These are phyloP conservation scores for Drosophila nigromelanica DNA, from an alignment of 1,140 invertebrate genomes.

Conservation along the genomic window DNA sequence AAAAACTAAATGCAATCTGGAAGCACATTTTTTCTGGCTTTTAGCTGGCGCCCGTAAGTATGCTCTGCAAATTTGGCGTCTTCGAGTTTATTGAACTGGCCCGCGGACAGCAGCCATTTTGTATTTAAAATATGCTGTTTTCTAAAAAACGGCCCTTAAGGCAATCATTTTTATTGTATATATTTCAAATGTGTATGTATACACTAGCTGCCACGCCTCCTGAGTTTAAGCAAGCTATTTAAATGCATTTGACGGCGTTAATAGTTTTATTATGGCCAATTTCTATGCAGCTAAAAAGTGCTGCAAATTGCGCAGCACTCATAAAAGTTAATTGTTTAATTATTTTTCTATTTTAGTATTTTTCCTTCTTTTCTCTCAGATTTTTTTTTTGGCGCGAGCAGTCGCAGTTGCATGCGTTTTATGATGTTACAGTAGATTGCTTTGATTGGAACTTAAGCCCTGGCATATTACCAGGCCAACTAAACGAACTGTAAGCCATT, in stretches of 20 bases:
- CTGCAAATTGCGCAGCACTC: conserved; percentile 20
- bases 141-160: conserved; percentile 49
- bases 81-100: conserved; percentile 72
- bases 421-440: conserved; percentile 77
- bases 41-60: conserved; percentile 53
- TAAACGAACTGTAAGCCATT: conserved; percentile 77
- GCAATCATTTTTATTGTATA: conserved; percentile 21
- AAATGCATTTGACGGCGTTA: conserved; percentile 73
- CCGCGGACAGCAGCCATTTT: conserved; percentile 28
- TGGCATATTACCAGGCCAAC: conserved; percentile 67
- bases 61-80: conserved; percentile 46
- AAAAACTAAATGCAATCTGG: conserved; percentile 64
- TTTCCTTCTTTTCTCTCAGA: neutral
- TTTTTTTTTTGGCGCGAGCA: neutral
- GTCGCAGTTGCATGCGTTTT: conserved; percentile 56
- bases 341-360: conserved; percentile 56
- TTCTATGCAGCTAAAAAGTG: conserved; percentile 27
- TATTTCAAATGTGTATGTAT: neutral
- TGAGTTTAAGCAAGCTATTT: conserved; percentile 67
- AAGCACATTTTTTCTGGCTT: conserved; percentile 40
- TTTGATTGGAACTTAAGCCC: conserved; percentile 80
- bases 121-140: conserved; percentile 18
- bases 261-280: conserved; percentile 72
- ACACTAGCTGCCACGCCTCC: conserved; percentile 27
- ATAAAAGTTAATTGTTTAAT: conserved; percentile 77